Percentiles rank a stretch among this genome's conserved stretches.
phyloP scores from a whole-genome alignment of 2,797 vertebrate species.

The Brachyalestes nurse region DNA sequence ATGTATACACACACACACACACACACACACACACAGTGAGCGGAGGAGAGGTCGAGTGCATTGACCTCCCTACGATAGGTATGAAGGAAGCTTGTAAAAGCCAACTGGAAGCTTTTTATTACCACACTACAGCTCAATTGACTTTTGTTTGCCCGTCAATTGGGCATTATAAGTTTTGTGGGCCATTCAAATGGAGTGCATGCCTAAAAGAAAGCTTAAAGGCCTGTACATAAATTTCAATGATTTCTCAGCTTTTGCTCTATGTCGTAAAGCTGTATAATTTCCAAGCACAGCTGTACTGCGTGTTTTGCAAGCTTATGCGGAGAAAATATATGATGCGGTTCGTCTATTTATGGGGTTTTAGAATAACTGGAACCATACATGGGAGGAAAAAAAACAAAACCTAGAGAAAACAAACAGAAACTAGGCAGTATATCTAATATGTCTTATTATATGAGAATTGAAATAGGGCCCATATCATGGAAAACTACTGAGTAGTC shows the following conservation, averaged over 20 bases:
- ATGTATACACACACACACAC: not conserved
- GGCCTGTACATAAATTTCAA: not conserved
- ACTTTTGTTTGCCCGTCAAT: slow-evolving; percentile 4
- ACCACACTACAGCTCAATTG: not conserved
- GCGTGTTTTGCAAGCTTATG: not conserved
- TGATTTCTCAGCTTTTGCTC: not conserved
- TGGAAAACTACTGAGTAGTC: not conserved
- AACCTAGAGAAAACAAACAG: not conserved
- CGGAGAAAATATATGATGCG: not conserved
- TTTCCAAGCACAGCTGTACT: not conserved
- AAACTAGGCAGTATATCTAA: not conserved
- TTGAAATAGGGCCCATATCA: too few species aligned
- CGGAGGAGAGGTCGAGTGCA: slow-evolving; percentile 35
- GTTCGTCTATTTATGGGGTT: not conserved
- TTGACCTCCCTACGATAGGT: slow-evolving; percentile 23
- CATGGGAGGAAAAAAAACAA: not conserved
- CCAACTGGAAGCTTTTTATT: slow-evolving; percentile 25
- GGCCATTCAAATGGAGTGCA: slow-evolving; percentile 4
- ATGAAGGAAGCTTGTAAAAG: not conserved
- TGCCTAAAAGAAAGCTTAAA: not conserved
- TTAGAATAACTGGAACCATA: too few species aligned
- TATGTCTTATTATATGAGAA: not conserved
- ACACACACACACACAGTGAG: slow-evolving; percentile 14
- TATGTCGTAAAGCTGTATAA: too few species aligned
- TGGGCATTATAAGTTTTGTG: not conserved